Percentiles rank a stretch among this genome's conserved stretches.
Evolutionary conservation across 2,797 vertebrate species (phyloP).

Genomic region (Oreortyx pictus): DNA sequence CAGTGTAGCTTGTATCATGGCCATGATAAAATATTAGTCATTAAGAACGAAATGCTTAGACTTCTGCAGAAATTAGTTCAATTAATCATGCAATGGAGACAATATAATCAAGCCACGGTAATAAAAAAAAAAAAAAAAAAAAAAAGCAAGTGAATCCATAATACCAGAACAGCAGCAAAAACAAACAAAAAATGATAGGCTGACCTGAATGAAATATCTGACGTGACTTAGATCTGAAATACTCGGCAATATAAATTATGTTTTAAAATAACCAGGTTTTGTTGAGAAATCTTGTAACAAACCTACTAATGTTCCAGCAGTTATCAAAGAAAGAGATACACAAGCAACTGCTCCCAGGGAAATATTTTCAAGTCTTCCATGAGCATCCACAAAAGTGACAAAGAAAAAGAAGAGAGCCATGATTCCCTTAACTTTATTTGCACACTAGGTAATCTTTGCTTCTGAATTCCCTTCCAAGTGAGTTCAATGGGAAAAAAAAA

Average conservation of each 20-base stretch:
- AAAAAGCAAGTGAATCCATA: background rate
- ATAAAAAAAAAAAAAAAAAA: background rate
- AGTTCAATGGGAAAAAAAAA: background rate
- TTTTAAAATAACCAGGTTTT: background rate
- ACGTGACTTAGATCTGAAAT: background rate
- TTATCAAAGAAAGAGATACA: background rate
- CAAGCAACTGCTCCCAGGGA: background rate
- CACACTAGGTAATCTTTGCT: background rate
- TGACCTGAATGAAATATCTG: background rate
- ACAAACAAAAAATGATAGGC: background rate
- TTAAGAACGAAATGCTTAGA: background rate
- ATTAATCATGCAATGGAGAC: background rate
- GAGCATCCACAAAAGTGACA: background rate
- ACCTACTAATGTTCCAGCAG: background rate
- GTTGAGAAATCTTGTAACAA: background rate
- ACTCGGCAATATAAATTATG: background rate
- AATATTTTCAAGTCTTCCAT: background rate
- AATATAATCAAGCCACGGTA: background rate
- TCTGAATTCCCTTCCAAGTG: background rate
- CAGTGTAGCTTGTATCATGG: background rate
- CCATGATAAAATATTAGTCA: background rate
- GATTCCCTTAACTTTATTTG: background rate
- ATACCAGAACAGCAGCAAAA: background rate
- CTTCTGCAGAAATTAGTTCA: background rate
- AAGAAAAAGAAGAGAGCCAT: background rate